These are phyloP conservation scores for Tetrapedia diversipes DNA, from an alignment of 2,888 invertebrate species.

Conservation along the genomic window DNA sequence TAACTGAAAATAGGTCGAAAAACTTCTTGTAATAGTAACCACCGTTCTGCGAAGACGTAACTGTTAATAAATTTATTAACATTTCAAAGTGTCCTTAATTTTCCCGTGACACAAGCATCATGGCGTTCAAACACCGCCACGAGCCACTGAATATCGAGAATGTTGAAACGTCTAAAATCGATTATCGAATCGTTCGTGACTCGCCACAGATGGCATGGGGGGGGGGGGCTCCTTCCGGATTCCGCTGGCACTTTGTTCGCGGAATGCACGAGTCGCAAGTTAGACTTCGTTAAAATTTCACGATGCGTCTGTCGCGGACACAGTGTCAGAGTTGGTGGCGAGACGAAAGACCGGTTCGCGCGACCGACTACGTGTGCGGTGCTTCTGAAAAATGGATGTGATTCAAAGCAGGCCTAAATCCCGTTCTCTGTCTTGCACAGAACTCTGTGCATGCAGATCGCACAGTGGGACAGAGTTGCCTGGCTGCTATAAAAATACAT, in stretches of 20 bases:
- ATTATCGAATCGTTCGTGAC: constrained; percentile 9
- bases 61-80: too few species aligned
- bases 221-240: background rate
- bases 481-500: too few species aligned
- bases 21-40: too few species aligned
- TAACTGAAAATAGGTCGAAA: too few species aligned
- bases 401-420: constrained; percentile 51
- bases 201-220: background rate
- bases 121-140: background rate
- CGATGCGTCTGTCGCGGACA: constrained; percentile 50
- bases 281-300: constrained; percentile 68
- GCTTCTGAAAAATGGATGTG: constrained; percentile 57
- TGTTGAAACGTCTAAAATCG: background rate
- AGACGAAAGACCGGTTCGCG: constrained; percentile 1
- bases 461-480: too few species aligned
- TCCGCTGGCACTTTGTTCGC: constrained; percentile 28
- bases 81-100: too few species aligned
- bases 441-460: too few species aligned
- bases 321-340: background rate
- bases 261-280: constrained; percentile 48
- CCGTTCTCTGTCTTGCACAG: background rate
- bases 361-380: constrained; percentile 22
- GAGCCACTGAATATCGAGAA: background rate
- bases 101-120: too few species aligned
- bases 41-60: too few species aligned